These are phyloP conservation scores for Unio delphinus DNA, from an alignment of 2,888 invertebrate genomes.

Conservation along the genomic window DNA sequence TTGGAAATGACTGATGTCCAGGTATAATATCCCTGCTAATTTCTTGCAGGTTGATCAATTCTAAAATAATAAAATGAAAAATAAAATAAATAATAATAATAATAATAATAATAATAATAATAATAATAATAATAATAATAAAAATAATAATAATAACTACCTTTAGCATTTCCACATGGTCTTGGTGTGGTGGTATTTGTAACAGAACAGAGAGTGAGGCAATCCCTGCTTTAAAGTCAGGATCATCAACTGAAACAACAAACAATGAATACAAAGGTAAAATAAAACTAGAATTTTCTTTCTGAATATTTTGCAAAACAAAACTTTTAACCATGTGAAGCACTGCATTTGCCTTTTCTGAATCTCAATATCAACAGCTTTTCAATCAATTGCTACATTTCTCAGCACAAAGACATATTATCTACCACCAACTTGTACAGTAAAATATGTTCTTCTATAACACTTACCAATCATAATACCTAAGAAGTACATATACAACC, in stretches of 20 bases:
- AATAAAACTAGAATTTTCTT: not conserved
- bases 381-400: not conserved
- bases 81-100: not conserved
- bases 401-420: too few species aligned
- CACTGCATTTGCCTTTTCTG: not conserved
- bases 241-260: constrained; percentile 80
- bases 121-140: too few species aligned
- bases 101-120: too few species aligned
- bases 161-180: constrained; percentile 83
- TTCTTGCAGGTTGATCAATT: too few species aligned
- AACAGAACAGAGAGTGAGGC: constrained; percentile 84
- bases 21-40: too few species aligned
- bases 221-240: constrained; percentile 88
- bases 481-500: too few species aligned
- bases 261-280: not conserved
- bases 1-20: too few species aligned
- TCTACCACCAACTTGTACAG: too few species aligned
- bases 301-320: not conserved
- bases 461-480: too few species aligned
- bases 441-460: too few species aligned
- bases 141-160: constrained; percentile 35
- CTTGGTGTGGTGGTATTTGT: constrained; percentile 85
- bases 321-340: not conserved
- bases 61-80: not conserved
- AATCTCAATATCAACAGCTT: constrained; percentile 1